Conservation (phyloP, 2,797 vertebrate species). For the Thripadectes ignobilis region DNA sequence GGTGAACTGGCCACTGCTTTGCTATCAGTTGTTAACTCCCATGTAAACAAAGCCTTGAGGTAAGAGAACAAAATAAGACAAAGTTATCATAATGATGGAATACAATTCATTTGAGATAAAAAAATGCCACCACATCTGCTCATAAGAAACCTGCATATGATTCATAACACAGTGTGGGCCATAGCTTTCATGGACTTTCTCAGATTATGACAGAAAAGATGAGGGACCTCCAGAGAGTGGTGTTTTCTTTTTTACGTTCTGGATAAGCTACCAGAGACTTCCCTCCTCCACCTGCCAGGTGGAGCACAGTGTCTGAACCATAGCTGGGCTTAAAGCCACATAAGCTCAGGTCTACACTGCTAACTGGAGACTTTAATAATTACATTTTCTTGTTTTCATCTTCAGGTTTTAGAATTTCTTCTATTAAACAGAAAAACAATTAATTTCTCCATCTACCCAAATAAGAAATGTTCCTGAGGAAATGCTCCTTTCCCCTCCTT, state of each 20-base stretch:
- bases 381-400: background rate
- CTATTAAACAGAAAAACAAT: background rate
- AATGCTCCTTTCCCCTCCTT: fast-evolving
- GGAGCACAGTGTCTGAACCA: background rate
- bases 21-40: background rate
- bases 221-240: background rate
- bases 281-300: fast-evolving
- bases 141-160: background rate
- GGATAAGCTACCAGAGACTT: background rate
- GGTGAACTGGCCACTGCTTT: background rate
- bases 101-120: background rate
- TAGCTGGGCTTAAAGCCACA: background rate
- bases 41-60: background rate
- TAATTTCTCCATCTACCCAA: background rate
- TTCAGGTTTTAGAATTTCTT: background rate
- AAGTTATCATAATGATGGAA: background rate
- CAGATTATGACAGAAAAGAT: background rate
- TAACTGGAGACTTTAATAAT: background rate
- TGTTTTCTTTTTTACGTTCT: background rate
- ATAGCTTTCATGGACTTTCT: background rate
- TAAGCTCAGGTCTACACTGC: background rate
- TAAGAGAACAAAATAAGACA: background rate
- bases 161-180: background rate
- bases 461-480: background rate
- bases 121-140: background rate